Evolutionary conservation across 2,888 invertebrate genomes (phyloP).

Genomic region (Apamea sordens): DNA sequence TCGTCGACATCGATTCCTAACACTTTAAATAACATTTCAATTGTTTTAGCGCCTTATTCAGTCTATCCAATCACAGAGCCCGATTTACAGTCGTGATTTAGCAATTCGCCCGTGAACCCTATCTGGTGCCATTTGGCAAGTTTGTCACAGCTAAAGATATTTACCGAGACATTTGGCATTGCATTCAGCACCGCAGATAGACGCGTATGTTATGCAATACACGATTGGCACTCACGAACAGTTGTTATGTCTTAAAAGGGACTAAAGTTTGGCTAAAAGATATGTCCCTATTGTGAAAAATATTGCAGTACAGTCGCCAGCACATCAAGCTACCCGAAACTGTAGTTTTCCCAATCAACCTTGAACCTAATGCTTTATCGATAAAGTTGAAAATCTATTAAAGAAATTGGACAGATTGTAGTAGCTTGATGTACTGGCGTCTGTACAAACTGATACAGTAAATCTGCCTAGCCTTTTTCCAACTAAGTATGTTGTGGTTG

Average conservation of each 20-base stretch:
- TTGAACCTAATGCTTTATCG: too few species aligned
- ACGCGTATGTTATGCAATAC: constrained; percentile 51
- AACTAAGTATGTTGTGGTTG: background rate
- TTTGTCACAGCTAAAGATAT: constrained; percentile 72
- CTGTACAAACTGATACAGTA: too few species aligned
- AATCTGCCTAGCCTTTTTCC: background rate
- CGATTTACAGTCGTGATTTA: constrained; percentile 40
- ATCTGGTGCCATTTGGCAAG: constrained; percentile 74
- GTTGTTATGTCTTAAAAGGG: constrained; percentile 30
- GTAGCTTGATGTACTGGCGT: too few species aligned
- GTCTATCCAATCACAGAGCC: constrained; percentile 30
- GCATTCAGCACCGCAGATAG: constrained; percentile 56
- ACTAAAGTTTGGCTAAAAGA: constrained; percentile 11
- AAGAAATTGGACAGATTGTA: too few species aligned
- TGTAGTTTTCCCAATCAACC: too few species aligned
- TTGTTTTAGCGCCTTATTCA: constrained; percentile 40
- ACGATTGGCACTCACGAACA: constrained; percentile 49
- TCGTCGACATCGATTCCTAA: background rate
- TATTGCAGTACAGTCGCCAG: background rate
- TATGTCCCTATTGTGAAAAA: background rate
- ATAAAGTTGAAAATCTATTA: too few species aligned
- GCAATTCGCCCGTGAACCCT: constrained; percentile 77
- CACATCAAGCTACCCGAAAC: too few species aligned
- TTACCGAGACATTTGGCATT: constrained; percentile 69
- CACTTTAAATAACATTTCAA: constrained; percentile 14